Conservation (phyloP, 2,113 vertebrate species). For the Phalacrocorax brasilianus region DNA sequence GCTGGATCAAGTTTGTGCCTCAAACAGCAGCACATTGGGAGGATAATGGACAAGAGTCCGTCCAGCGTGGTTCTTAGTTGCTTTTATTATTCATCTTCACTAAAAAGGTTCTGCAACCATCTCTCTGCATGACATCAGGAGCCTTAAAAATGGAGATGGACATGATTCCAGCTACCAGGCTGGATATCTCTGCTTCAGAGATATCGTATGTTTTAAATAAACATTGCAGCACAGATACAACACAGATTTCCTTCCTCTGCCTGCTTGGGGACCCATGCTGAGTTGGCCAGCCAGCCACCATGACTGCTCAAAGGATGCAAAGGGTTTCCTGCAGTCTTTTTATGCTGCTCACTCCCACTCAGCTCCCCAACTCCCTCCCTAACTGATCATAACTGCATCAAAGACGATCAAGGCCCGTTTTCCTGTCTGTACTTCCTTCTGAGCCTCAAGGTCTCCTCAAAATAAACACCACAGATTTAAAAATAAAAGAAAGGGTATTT, state of each 20-base stretch:
- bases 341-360: neutral
- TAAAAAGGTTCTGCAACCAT: neutral
- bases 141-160: neutral
- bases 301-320: neutral
- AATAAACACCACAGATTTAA: neutral
- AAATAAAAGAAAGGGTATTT: neutral
- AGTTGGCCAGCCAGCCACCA: neutral
- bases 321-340: neutral
- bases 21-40: neutral
- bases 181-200: neutral
- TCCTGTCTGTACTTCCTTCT: neutral
- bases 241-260: neutral
- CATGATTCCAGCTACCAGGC: neutral
- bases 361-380: neutral
- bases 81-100: neutral
- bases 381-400: neutral
- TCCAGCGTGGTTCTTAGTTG: neutral
- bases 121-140: neutral
- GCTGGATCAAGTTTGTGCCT: neutral
- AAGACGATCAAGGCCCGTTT: neutral
- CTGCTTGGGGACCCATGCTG: neutral
- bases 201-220: neutral
- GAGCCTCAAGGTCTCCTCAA: neutral
- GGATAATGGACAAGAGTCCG: neutral
- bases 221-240: neutral